Conservation (phyloP, 2,113 vertebrate genomes). For the Anolis carolinensis region DNA sequence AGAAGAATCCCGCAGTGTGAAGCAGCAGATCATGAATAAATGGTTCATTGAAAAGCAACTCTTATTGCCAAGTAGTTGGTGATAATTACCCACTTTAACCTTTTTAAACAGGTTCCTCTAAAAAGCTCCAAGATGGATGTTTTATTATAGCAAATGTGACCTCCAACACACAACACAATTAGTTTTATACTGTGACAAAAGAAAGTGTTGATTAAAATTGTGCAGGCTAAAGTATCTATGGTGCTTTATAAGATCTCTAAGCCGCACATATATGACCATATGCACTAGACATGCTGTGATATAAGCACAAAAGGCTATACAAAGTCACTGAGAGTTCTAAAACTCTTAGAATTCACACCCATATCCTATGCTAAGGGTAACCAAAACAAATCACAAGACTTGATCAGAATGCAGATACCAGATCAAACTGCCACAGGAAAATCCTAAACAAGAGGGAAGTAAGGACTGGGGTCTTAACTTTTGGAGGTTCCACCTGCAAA, state of each 20-base stretch:
- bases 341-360: not conserved
- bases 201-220: conserved; percentile 65
- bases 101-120: conserved; percentile 78
- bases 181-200: conserved; percentile 70
- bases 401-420: not conserved
- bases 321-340: not conserved
- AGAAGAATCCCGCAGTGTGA: conserved; percentile 74
- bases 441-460: too few species aligned
- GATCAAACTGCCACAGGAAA: too few species aligned
- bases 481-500: too few species aligned
- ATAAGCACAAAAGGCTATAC: not conserved
- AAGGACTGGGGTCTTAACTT: too few species aligned
- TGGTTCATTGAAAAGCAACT: conserved; percentile 78
- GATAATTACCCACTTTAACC: conserved; percentile 83
- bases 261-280: conserved; percentile 2
- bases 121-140: conserved; percentile 77
- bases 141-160: conserved; percentile 77
- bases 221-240: conserved; percentile 23
- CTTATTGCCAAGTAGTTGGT: conserved; percentile 78
- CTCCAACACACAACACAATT: conserved; percentile 72
- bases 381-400: conserved; percentile 1
- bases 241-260: conserved; percentile 40
- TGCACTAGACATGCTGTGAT: not conserved
- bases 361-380: not conserved
- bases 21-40: conserved; percentile 78